Base-by-base conservation (phyloP, 2,888 invertebrate genomes). In the Leptopilina syphax region DNA sequence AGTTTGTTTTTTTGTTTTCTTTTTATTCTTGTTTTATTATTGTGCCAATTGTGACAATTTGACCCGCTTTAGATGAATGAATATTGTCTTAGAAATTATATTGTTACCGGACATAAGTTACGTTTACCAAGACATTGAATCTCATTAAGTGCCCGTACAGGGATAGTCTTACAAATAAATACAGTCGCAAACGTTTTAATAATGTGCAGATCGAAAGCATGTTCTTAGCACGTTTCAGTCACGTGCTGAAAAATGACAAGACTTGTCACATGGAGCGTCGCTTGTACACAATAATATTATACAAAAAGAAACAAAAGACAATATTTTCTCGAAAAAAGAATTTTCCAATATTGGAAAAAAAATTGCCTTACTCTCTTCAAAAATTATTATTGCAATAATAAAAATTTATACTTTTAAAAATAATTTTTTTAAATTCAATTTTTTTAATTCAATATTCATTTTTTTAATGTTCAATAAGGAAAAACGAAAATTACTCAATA, bases 171-270 rank as follows among this genome's bases (percentile, higher is more conserved):
- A 50, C 54, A 54, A 27, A 50, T 50, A 70, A 70, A 70, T 50
- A 70, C 54, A 10, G 50, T 24, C 50, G 54, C 12, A 18, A 67
- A 18, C 18, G 68, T 24, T 34, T 34, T 34, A 34, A 34, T 73
- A 73, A 65, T 57, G 77, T 18, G 68, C 63, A 54, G 76, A 85
- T 82, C 77, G 81, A 79, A 83, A 83, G 79, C 88, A 89, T 87
- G 85, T 84, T 54, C 76, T 67, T 27, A 79, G 83, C 88, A 88
- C 87, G 88, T 86, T 86, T 79, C 73, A 34, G 85, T 86, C 89
- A 88, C 88, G 88, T 89, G 88, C 85, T 78, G 70, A 66, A 50
- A 65, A 41, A 80, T 81, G 82, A 85, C 85, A 34, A 85, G 84
- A 82, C 82, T 81, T 83, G 83, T 84, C 84, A 79, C 86, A 82